Percentiles rank a stretch among this genome's conserved stretches.
These are phyloP conservation scores for Telmatochromis brichardi DNA, from an alignment of 2,113 vertebrate genomes.

Conservation along the genomic window DNA sequence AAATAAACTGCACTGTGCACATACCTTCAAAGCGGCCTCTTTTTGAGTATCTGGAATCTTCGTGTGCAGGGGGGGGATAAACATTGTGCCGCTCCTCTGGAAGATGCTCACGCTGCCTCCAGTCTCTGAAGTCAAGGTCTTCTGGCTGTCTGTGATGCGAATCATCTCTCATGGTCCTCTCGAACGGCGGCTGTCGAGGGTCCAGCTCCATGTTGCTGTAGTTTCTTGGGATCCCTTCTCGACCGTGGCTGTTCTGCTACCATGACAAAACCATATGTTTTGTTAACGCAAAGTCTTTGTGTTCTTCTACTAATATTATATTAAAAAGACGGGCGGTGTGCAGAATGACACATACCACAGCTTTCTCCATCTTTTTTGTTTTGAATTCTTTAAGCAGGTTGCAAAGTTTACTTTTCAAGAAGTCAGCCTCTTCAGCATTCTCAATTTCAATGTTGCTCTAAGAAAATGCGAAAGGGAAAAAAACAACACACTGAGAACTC, in stretches of 20 bases:
- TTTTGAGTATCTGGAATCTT: neutral
- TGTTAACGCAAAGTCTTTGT: fast-evolving
- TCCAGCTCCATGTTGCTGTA: neutral
- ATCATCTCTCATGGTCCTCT: conserved; percentile 5
- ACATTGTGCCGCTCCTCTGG: neutral
- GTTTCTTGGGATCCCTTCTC: conserved; percentile 4
- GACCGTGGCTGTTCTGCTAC: conserved; percentile 23
- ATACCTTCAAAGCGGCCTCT: conserved; percentile 42
- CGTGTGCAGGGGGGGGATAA: neutral
- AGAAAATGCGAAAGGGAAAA: neutral
- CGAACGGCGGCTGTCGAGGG: neutral
- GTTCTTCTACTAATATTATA: neutral
- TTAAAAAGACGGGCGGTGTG: neutral
- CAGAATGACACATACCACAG: conserved; percentile 26
- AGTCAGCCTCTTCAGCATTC: conserved; percentile 67
- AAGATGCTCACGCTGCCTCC: neutral
- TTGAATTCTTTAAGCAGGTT: conserved; percentile 68
- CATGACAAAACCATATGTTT: neutral
- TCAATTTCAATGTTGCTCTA: conserved; percentile 70
- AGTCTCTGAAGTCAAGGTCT: neutral
- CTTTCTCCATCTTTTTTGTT: conserved; percentile 44
- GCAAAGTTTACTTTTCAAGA: conserved; percentile 67
- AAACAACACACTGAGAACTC: neutral
- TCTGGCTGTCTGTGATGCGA: conserved; percentile 6
- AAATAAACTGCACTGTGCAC: neutral